Evolutionary conservation across 2,888 invertebrate genomes (phyloP).

Genomic region (Osmoderma eremita): DNA sequence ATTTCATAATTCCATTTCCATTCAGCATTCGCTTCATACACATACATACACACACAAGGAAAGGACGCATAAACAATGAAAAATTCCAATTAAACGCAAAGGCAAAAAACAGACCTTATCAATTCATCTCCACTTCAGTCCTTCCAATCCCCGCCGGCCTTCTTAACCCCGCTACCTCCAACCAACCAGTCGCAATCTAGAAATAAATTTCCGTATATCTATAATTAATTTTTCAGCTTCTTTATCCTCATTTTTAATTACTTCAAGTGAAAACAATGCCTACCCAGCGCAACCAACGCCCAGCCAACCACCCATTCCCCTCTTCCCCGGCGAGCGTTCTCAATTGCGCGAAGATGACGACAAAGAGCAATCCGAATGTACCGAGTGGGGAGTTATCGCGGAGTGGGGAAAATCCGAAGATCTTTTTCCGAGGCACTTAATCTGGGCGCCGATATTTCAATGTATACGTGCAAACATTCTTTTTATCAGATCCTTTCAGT

Average conservation of each 20-base stretch:
- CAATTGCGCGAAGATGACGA: slow-evolving; percentile 24
- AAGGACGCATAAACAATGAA: neutral
- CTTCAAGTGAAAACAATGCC: slow-evolving; percentile 30
- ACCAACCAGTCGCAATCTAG: neutral
- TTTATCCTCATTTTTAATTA: slow-evolving; percentile 35
- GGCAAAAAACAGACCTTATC: slow-evolving; percentile 1
- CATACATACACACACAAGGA: too few relatives aligned
- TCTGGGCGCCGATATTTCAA: slow-evolving; percentile 37
- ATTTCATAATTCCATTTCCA: too few relatives aligned
- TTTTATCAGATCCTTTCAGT: slow-evolving; percentile 29
- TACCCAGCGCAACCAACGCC: neutral
- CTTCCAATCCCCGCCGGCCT: too few relatives aligned
- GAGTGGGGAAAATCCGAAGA: slow-evolving; percentile 10
- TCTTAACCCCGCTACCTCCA: neutral
- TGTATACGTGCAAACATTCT: slow-evolving; percentile 22
- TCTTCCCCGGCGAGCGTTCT: neutral
- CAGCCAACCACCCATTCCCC: neutral
- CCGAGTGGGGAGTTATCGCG: neutral
- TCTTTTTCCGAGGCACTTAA: slow-evolving; percentile 36
- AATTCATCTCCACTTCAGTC: neutral
- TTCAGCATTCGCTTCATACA: too few relatives aligned
- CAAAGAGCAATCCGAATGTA: slow-evolving; percentile 28
- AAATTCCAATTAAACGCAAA: slow-evolving; percentile 18
- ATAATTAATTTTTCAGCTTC: slow-evolving; percentile 37
- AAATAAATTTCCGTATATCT: slow-evolving; percentile 34